Percentiles rank a stretch among this genome's conserved stretches.
Conservation (phyloP, 2,113 vertebrate genomes). For the Tupaia chinensis region DNA sequence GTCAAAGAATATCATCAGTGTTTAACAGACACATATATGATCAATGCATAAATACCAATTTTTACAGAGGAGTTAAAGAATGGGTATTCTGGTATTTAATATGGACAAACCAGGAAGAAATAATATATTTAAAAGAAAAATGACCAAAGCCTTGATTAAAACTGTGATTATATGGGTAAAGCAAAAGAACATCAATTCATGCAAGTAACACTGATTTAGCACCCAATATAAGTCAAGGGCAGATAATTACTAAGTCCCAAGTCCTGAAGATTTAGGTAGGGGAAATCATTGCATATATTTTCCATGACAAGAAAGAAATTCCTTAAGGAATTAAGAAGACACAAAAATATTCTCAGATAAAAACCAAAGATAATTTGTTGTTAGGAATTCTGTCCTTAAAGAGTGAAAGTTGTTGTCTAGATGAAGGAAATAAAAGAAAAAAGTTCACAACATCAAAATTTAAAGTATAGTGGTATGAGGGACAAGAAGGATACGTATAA, state of each 20-base stretch:
- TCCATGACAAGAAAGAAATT: not conserved
- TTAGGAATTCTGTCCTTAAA: not conserved
- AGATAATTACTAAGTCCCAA: not conserved
- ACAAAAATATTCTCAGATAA: constrained; percentile 1
- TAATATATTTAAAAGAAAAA: not conserved
- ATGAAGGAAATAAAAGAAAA: not conserved
- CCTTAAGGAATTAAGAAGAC: not conserved
- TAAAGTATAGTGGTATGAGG: not conserved
- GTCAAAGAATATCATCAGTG: not conserved
- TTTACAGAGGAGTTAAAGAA: not conserved
- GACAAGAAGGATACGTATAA: not conserved
- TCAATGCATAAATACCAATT: constrained; percentile 17
- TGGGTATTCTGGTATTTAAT: not conserved
- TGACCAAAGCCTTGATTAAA: not conserved
- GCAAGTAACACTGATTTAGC: not conserved
- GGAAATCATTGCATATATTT: not conserved
- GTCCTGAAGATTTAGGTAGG: not conserved
- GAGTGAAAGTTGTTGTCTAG: not conserved
- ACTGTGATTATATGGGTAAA: not conserved
- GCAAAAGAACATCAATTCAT: constrained; percentile 27
- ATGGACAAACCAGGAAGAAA: not conserved
- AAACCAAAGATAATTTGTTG: not conserved
- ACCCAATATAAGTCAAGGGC: not conserved
- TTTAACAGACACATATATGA: not conserved
- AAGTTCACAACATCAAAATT: not conserved